Evolutionary conservation across 2,797 vertebrate genomes (phyloP).

Genomic region (Bovichtus diacanthus): DNA sequence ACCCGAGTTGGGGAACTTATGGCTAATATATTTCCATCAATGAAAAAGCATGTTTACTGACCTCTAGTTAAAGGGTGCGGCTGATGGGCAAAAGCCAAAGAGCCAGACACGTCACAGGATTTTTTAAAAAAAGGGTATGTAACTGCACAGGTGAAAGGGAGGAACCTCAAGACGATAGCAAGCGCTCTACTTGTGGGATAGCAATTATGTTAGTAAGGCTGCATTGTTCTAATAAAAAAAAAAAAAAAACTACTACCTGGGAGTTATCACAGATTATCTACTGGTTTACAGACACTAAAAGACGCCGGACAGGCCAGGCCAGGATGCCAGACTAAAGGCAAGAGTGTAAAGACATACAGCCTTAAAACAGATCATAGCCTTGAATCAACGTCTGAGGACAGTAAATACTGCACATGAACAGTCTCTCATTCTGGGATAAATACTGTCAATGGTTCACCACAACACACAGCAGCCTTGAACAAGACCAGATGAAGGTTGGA

Average conservation of each 20-base stretch:
- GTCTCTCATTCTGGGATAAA: constrained; percentile 59
- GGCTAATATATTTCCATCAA: constrained; percentile 67
- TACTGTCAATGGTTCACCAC: constrained; percentile 70
- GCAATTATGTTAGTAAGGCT: constrained; percentile 60
- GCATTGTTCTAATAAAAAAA: constrained; percentile 58
- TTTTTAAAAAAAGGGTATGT: constrained; percentile 6
- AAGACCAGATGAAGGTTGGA: constrained; percentile 54
- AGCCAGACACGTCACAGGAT: constrained; percentile 23
- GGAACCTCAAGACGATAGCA: constrained; percentile 37
- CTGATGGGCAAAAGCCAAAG: constrained; percentile 32
- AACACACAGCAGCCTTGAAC: constrained; percentile 61
- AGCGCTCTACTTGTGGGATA: constrained; percentile 46
- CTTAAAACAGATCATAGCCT: constrained; percentile 65
- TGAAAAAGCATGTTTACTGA: constrained; percentile 57
- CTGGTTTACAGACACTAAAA: constrained; percentile 43
- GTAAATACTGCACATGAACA: constrained; percentile 55
- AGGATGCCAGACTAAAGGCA: constrained; percentile 69
- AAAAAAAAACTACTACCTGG: constrained; percentile 54
- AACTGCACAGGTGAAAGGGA: constrained; percentile 32
- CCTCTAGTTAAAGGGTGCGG: constrained; percentile 63
- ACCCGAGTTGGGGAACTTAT: constrained; percentile 76
- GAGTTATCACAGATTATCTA: constrained; percentile 43
- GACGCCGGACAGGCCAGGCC: constrained; percentile 42
- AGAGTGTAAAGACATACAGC: constrained; percentile 56
- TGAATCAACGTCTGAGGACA: constrained; percentile 57